phyloP scores from a whole-genome alignment of 2,113 vertebrate species.

The Fukomys damarensis region DNA sequence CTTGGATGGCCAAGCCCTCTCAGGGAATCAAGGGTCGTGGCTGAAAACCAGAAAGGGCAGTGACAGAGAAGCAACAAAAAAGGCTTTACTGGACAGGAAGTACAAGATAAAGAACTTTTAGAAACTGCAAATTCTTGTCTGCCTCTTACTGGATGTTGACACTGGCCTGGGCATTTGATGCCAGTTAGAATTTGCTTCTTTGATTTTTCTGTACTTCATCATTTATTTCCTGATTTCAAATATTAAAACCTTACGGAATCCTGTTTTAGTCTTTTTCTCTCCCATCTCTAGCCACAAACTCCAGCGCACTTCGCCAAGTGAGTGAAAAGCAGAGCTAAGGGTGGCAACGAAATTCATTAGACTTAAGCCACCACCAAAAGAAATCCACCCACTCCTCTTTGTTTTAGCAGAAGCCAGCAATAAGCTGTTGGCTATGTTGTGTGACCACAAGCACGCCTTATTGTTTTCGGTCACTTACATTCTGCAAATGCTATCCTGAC shows the following conservation, averaged over 20 bases:
- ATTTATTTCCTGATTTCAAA: not conserved
- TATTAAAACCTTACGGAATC: not conserved
- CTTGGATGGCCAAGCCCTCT: not conserved
- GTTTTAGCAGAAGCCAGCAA: constrained; percentile 12
- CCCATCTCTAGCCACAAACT: not conserved
- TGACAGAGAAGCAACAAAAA: not conserved
- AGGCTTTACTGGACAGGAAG: not conserved
- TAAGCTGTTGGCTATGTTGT: constrained; percentile 12
- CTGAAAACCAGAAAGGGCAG: not conserved
- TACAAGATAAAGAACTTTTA: not conserved
- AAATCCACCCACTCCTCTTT: not conserved
- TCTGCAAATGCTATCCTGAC: not conserved
- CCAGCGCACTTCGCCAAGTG: not conserved
- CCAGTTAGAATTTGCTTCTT: not conserved
- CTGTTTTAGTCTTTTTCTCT: not conserved
- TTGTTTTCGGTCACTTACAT: constrained; percentile 34
- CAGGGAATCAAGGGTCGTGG: not conserved
- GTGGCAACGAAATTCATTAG: not conserved
- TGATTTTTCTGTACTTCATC: not conserved
- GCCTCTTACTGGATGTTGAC: not conserved
- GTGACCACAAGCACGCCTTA: not conserved
- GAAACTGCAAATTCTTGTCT: not conserved
- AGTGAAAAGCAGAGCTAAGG: not conserved
- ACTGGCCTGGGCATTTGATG: not conserved
- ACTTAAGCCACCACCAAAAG: not conserved